phyloP scores from a whole-genome alignment of 1,140 invertebrate species.

The Panagrolaimus sp. region DNA sequence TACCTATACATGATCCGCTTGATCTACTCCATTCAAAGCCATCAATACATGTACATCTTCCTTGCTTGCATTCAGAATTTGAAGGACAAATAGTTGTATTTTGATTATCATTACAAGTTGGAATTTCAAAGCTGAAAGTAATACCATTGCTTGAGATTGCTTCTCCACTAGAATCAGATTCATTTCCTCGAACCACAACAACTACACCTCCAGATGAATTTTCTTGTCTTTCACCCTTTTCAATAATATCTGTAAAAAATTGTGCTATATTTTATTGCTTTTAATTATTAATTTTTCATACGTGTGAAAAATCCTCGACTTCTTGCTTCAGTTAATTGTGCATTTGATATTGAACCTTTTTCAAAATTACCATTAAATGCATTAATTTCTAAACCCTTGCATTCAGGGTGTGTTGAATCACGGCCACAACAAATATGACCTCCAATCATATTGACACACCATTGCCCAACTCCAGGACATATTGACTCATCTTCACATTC shows the following conservation, averaged over 20 bases:
- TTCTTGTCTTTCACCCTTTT: slow-evolving; percentile 12
- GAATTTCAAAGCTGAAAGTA: background rate
- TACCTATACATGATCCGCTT: slow-evolving; percentile 5
- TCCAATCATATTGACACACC: slow-evolving; percentile 45
- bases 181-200: slow-evolving; percentile 2
- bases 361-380: background rate
- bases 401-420: slow-evolving; percentile 34
- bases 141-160: background rate
- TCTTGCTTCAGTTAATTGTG: slow-evolving; percentile 20
- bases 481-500: slow-evolving; percentile 43
- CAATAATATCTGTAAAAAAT: slow-evolving; percentile 12
- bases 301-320: background rate
- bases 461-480: slow-evolving; percentile 41
- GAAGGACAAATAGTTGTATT: slow-evolving; percentile 5
- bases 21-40: background rate
- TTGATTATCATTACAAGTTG: slow-evolving; percentile 3
- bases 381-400: slow-evolving; percentile 23
- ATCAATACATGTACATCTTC: background rate
- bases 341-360: slow-evolving; percentile 17
- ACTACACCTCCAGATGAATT: slow-evolving; percentile 1
- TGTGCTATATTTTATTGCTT: background rate
- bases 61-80: background rate
- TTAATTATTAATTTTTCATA: slow-evolving; percentile 8
- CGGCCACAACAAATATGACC: slow-evolving; percentile 39
- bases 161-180: slow-evolving; percentile 1